Evolutionary conservation across 2,797 vertebrate species (phyloP).

Genomic region (Spinus pinus): DNA sequence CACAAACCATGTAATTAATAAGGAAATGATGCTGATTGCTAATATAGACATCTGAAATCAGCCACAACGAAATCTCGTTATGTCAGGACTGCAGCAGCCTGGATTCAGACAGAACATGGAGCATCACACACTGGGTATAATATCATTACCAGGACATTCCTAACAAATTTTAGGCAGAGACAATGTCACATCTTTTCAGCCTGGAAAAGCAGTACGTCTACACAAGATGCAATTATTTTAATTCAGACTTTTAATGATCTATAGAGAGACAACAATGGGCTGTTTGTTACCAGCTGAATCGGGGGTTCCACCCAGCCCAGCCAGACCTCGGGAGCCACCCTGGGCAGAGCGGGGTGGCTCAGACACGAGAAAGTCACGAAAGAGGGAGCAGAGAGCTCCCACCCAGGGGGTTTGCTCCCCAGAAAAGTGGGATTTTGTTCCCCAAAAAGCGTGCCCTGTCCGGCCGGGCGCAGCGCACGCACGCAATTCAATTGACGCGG

Average conservation of each 20-base stretch:
- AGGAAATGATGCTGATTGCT: conserved; percentile 42
- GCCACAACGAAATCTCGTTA: conserved; percentile 3
- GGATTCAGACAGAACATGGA: background rate
- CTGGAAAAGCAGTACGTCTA: background rate
- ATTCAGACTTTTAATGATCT: background rate
- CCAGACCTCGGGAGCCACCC: background rate
- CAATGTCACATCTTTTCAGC: background rate
- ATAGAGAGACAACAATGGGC: conserved; percentile 7
- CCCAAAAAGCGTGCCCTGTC: background rate
- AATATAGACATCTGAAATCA: conserved; percentile 50
- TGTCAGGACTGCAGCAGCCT: background rate
- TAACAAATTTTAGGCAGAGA: background rate
- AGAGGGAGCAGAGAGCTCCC: rapidly evolving
- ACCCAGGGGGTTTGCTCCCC: rapidly evolving
- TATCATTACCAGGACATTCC: conserved; percentile 8
- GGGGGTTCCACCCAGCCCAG: background rate
- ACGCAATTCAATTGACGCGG: background rate
- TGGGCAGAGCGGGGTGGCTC: rapidly evolving
- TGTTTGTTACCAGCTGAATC: background rate
- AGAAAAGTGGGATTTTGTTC: rapidly evolving
- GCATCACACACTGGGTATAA: background rate
- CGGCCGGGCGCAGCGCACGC: background rate
- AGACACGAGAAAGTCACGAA: rapidly evolving
- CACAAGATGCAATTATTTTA: conserved; percentile 7
- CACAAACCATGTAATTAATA: conserved; percentile 43